Percentiles rank a stretch among this genome's conserved stretches.
Evolutionary conservation across 2,888 invertebrate species (phyloP).

Genomic region (Calameuta idolon): DNA sequence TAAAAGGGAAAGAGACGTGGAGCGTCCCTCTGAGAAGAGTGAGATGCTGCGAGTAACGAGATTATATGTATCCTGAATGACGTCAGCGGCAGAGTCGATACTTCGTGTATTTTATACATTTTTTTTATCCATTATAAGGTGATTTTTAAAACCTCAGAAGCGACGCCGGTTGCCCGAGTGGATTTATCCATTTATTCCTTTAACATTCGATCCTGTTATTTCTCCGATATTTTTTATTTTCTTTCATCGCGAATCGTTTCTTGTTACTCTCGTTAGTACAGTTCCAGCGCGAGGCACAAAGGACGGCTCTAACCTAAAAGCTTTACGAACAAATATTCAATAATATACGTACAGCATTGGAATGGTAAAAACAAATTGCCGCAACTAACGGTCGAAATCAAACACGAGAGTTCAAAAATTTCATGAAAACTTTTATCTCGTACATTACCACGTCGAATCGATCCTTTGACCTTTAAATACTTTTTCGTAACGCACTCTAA

Average conservation of each 20-base stretch:
- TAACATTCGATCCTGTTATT: neutral
- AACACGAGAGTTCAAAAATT: neutral
- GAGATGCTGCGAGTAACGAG: neutral
- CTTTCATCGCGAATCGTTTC: neutral
- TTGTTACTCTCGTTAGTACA: neutral
- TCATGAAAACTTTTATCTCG: neutral
- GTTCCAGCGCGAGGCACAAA: neutral
- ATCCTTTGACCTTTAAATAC: neutral
- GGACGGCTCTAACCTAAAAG: neutral
- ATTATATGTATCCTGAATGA: neutral
- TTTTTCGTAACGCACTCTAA: neutral
- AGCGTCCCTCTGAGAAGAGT: neutral
- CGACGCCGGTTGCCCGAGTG: neutral
- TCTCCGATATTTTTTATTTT: neutral
- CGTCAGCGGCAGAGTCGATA: slow-evolving; percentile 32
- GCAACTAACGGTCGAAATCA: neutral
- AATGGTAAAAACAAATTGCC: neutral
- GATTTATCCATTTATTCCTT: neutral
- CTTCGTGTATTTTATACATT: slow-evolving; percentile 32
- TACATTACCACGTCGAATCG: neutral
- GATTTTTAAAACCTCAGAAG: neutral
- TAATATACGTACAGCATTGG: neutral
- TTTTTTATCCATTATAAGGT: slow-evolving; percentile 21
- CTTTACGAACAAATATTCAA: neutral
- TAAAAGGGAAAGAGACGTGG: slow-evolving; percentile 7